Evolutionary conservation across 2,888 invertebrate genomes (phyloP).

Genomic region (Geotrupes spiniger): DNA sequence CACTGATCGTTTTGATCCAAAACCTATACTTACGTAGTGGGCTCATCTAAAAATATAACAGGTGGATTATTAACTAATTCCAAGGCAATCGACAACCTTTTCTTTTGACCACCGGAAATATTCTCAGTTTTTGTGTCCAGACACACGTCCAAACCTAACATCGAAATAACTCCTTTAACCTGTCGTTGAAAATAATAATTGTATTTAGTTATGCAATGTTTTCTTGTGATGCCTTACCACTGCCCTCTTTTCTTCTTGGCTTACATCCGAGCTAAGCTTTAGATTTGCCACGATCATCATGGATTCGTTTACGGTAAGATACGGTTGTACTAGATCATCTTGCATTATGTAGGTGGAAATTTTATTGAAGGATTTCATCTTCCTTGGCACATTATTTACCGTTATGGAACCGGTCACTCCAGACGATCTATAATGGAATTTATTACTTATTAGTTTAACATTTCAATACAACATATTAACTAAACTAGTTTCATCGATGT

Average conservation of each 20-base stretch:
- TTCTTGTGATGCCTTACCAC: conserved; percentile 51
- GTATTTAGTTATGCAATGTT: too few species aligned
- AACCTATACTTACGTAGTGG: conserved; percentile 77
- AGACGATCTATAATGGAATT: not conserved
- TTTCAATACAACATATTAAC: too few species aligned
- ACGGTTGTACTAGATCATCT: conserved; percentile 67
- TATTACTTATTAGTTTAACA: not conserved
- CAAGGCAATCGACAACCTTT: conserved; percentile 70
- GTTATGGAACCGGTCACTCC: conserved; percentile 66
- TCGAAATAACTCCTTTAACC: conserved; percentile 72
- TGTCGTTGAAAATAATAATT: conserved; percentile 37
- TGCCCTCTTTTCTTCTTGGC: conserved; percentile 58
- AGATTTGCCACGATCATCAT: conserved; percentile 73
- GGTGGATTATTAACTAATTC: conserved; percentile 82
- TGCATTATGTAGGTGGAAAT: conserved; percentile 81
- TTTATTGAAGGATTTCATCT: conserved; percentile 70
- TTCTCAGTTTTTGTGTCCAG: conserved; percentile 62
- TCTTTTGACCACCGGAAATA: conserved; percentile 76
- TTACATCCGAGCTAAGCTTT: conserved; percentile 63
- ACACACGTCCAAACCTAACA: conserved; percentile 66
- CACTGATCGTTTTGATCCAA: too few species aligned
- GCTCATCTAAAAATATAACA: conserved; percentile 77
- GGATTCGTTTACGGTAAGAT: conserved; percentile 70
- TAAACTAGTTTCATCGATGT: too few species aligned
- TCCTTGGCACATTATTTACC: conserved; percentile 65